phyloP scores from a whole-genome alignment of 2,888 invertebrate species.

The Rotaria magnacalcarata region DNA sequence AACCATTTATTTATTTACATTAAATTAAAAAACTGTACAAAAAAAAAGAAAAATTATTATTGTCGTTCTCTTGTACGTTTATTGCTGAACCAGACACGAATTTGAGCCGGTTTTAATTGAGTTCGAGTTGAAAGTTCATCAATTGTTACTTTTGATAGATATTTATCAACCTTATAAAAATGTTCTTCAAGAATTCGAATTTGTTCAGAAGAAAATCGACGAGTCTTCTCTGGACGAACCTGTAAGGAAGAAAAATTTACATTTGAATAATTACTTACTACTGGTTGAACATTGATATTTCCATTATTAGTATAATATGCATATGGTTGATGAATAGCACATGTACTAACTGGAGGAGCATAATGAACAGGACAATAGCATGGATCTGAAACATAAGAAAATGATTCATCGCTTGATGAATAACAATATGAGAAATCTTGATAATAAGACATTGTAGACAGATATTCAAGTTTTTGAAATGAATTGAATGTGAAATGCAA shows the following conservation, averaged over 20 bases:
- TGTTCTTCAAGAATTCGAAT: conserved; percentile 10
- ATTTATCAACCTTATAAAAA: conserved; percentile 3
- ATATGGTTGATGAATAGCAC: background rate
- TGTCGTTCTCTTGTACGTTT: background rate
- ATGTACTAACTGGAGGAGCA: background rate
- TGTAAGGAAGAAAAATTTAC: background rate
- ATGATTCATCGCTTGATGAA: background rate
- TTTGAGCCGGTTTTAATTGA: background rate
- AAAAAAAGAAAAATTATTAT: background rate
- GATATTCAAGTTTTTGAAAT: no score
- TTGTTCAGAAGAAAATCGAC: background rate
- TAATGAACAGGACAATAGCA: background rate
- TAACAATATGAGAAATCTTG: background rate
- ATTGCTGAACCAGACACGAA: conserved; percentile 2
- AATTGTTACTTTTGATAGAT: background rate
- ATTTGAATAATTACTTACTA: background rate
- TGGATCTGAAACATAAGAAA: conserved; percentile 20
- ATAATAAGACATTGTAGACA: background rate
- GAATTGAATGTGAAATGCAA: no score
- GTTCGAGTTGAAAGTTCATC: background rate
- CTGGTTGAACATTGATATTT: background rate
- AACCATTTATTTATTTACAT: background rate
- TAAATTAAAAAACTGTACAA: background rate
- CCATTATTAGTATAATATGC: background rate
- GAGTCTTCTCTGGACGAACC: background rate